Conservation (phyloP, 2,888 invertebrate genomes). For the Matsumyia berberina region DNA sequence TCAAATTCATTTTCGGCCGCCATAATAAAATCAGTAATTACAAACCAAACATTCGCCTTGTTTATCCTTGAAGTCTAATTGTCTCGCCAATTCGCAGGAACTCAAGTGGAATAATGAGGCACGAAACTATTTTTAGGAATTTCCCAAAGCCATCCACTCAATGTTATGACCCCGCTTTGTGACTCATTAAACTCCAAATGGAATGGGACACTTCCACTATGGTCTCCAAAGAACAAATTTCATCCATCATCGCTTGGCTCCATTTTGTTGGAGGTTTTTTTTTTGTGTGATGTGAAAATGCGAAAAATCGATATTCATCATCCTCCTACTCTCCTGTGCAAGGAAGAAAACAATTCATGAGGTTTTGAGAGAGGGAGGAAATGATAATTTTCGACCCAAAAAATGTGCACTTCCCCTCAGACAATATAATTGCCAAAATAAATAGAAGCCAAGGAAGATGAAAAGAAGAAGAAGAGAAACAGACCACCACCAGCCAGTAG, state of each 20-base stretch:
- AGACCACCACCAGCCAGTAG: constrained; percentile 55
- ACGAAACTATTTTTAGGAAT: background rate
- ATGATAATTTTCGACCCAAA: constrained; percentile 43
- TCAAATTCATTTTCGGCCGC: constrained; percentile 11
- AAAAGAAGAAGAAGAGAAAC: constrained; percentile 6
- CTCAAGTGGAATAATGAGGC: background rate
- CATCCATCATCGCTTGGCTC: background rate
- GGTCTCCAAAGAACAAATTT: constrained; percentile 1
- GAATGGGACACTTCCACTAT: background rate
- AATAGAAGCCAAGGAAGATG: constrained; percentile 23
- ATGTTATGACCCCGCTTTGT: background rate
- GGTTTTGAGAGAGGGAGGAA: background rate
- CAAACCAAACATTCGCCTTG: background rate
- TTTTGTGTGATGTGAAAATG: constrained; percentile 23
- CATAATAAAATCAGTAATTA: constrained; percentile 7
- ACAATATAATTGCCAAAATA: constrained; percentile 72
- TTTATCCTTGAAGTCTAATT: background rate
- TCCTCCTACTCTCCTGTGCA: constrained; percentile 20
- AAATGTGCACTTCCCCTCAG: constrained; percentile 58
- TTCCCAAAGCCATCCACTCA: background rate
- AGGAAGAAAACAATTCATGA: background rate
- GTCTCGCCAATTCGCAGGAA: background rate
- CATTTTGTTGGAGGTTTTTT: background rate
- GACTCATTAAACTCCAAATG: constrained; percentile 15
- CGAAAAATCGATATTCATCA: constrained; percentile 62